Evolutionary conservation across 2,113 vertebrate species (phyloP), one percentile per base, ranked within the genome.

Genomic region (Conger conger): DNA sequence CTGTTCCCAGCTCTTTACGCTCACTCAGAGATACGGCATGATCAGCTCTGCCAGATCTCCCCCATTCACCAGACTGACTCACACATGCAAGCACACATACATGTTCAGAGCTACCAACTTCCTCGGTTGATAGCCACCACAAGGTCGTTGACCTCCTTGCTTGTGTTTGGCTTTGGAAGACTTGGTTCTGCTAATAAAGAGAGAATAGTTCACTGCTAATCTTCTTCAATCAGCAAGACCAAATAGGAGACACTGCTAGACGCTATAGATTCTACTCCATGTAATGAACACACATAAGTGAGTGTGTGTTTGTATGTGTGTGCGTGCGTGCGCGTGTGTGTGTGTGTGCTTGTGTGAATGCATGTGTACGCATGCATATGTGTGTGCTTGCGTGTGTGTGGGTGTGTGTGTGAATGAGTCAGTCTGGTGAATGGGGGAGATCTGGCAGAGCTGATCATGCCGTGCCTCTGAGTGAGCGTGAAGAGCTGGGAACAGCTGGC

Each of bases 331-430:
- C n/a, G 60, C 4, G 1, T 68, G 60, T n/a, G 20, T 68, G 60
- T n/a, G 23, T n/a, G 37, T 23, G 79, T 76, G 85, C 73, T 68
- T 78, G 53, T 50, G 42, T 83, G 68, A 83, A 79, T 73, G 60
- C 50, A 53, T 78, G 68, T 30, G 87, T 42, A 45, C 76, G 77
- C 23, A 60, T 81, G 63, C 63, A 3, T 68, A 4, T 68, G 3
- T n/a, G 4, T 9, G 37, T 27, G 82, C 76, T 80, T 73, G 78
- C 68, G 53, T 38, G 54, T 83, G 68, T 86, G 76, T 57, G 50
- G 54, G 73, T 82, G 73, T 33, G 68, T 27, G n/a, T 73, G 11
- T n/a, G 27, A 33, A 9, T 73, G 68, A 73, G 9, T 73, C 68
- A 73, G 68, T n/a, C 68, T 73, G 68, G 27, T 73, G 68, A 73